Percentiles rank a stretch among this genome's conserved stretches.
phyloP scores from a whole-genome alignment of 2,888 invertebrate species.

The Heliconius cydno region DNA sequence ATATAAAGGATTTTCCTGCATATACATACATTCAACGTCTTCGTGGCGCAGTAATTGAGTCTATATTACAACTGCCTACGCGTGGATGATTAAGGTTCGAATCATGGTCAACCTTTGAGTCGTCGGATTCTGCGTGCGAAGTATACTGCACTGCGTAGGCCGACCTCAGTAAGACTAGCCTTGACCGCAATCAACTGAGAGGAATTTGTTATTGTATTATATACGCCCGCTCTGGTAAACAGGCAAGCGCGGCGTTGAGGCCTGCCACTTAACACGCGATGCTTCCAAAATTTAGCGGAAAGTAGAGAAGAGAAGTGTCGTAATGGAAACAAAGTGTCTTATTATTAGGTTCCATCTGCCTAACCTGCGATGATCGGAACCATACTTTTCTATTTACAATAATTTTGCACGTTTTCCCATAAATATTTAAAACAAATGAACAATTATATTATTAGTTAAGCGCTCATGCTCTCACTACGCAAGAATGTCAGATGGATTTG shows the following conservation, averaged over 20 bases:
- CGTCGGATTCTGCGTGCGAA: neutral
- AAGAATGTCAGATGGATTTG: slow-evolving; percentile 33
- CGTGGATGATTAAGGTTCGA: neutral
- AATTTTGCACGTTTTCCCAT: slow-evolving; percentile 7
- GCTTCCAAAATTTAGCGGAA: too few relatives aligned
- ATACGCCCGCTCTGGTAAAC: neutral
- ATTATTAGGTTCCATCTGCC: too few relatives aligned
- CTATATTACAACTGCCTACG: neutral
- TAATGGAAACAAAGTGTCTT: too few relatives aligned
- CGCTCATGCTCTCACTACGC: slow-evolving; percentile 28
- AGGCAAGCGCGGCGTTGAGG: too few relatives aligned
- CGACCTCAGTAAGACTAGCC: slow-evolving; percentile 18
- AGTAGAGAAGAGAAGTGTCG: too few relatives aligned
- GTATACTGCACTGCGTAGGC: slow-evolving; percentile 15
- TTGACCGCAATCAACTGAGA: slow-evolving; percentile 15
- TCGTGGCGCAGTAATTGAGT: neutral
- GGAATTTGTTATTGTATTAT: slow-evolving; percentile 1
- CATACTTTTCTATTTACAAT: neutral
- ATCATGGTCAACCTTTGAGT: neutral
- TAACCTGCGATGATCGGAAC: neutral
- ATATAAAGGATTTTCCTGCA: neutral
- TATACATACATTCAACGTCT: neutral
- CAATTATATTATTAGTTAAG: slow-evolving; percentile 16
- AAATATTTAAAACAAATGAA: neutral
- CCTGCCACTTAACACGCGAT: too few relatives aligned